Base-by-base conservation (phyloP, 2,888 invertebrate genomes). In the Prosopocoilus inquinatus region DNA sequence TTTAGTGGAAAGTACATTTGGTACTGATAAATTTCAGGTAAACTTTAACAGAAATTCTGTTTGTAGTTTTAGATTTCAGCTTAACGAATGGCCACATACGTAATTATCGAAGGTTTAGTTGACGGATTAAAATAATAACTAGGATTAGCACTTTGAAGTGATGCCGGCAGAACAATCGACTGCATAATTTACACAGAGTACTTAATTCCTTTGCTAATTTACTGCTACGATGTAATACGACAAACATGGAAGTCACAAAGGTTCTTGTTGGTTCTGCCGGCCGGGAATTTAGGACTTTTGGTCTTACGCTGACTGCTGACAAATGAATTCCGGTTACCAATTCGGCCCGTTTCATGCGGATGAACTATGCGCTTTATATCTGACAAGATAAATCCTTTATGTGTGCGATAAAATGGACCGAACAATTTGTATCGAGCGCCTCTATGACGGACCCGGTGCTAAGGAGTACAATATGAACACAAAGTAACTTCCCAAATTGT, bases 251-350 rank as follows among this genome's bases (percentile, higher is more conserved):
- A 41, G 41, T 15, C 15, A 41, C 15, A 41, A 9, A 11, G 41
- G 16, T 16, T 13, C 16, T 16, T 41, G 9, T 9, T 9, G 9
- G 12, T 41, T 41, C 41, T 11, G 16, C 41, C 16, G 41, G 16
- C 3, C 41, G 13, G 16, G 16, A 13, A 41, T 47, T 47, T 47
- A 47, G 15, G 47, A 47, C 35, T 35, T 47, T 16, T 12, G 47
- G 47, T 34, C 47, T 47, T 47, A 47, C 33, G 35, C 33, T 47
- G 47, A 47, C 47, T 16, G 35, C 15, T 47, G 47, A 47, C 47
- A 47, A 47, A 47, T 47, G 47, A 47, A 47, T 34, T 41, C 16
- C 15, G 15, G 9, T 15, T 16, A 41, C 36, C 36, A 36, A 15
- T 41, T 9, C 9, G 41, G 16, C 41, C 41, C n/a, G 41, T 15